These are phyloP conservation scores for Pardosa pseudoannulata DNA, from an alignment of 2,888 invertebrate genomes.

Conservation along the genomic window DNA sequence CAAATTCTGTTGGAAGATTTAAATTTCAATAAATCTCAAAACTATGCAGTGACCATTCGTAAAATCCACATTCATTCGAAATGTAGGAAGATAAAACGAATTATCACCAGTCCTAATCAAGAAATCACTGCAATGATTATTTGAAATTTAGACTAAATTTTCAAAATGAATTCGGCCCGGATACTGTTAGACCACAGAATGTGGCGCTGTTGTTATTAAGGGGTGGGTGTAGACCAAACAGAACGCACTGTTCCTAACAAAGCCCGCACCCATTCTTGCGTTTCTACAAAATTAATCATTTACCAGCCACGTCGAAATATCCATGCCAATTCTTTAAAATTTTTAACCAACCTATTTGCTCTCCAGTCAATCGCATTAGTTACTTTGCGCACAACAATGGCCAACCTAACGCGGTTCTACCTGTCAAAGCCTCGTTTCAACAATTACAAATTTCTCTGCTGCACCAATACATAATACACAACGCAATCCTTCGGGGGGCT, in stretches of 20 bases:
- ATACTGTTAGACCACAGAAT: background rate
- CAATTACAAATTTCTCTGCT: constrained; percentile 64
- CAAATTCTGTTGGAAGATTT: too few species aligned
- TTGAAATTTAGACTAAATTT: background rate
- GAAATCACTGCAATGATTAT: background rate
- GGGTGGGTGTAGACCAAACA: background rate
- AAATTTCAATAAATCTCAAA: too few species aligned
- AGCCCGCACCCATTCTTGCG: background rate
- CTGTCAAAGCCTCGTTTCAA: constrained; percentile 70
- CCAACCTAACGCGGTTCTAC: constrained; percentile 41
- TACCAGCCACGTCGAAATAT: background rate
- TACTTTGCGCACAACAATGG: constrained; percentile 39
- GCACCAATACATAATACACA: constrained; percentile 27
- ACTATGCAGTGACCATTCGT: too few species aligned
- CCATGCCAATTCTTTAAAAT: constrained; percentile 19
- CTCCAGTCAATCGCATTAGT: constrained; percentile 67
- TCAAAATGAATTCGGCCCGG: background rate
- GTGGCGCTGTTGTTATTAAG: background rate
- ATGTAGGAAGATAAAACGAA: too few species aligned
- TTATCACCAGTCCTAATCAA: background rate
- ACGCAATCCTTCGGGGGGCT: constrained; percentile 41
- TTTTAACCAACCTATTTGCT: constrained; percentile 12
- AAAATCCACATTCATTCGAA: too few species aligned
- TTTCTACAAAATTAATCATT: background rate
- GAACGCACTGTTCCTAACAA: too few species aligned